These are phyloP conservation scores for Leptinotarsa undecemlineata DNA, from an alignment of 1,140 invertebrate genomes.

Conservation along the genomic window DNA sequence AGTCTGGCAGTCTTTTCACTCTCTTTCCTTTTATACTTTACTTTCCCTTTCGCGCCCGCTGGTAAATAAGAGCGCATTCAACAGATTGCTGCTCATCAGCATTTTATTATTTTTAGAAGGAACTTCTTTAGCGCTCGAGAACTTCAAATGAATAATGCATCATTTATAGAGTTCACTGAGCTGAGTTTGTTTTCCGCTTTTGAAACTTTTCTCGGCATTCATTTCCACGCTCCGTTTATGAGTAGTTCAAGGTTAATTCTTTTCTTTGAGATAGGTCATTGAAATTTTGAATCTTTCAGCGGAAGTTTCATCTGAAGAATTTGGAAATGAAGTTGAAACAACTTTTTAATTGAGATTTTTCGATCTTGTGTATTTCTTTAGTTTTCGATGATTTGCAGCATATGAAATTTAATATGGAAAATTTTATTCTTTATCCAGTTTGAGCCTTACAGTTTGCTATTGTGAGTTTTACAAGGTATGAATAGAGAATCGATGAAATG, in stretches of 20 bases:
- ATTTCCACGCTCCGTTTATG: slow-evolving; percentile 25
- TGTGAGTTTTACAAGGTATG: no score
- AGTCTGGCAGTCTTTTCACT: slow-evolving; percentile 9
- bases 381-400: not conserved
- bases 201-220: slow-evolving; percentile 28
- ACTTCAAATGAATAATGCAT: slow-evolving; percentile 49
- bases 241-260: slow-evolving; percentile 27
- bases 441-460: no score
- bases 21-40: slow-evolving; percentile 17
- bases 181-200: slow-evolving; percentile 35
- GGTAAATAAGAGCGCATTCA: slow-evolving; percentile 55
- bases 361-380: not conserved
- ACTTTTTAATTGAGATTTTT: no score
- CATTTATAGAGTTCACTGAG: slow-evolving; percentile 47
- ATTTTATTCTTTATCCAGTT: not conserved
- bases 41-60: slow-evolving; percentile 18
- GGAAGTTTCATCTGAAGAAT: not conserved
- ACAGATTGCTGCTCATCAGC: slow-evolving; percentile 55
- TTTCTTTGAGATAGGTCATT: not conserved
- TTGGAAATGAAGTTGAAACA: not conserved
- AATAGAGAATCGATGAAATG: no score
- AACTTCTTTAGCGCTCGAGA: slow-evolving; percentile 40
- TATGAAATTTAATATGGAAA: not conserved
- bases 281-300: not conserved
- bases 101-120: slow-evolving; percentile 53